phyloP scores from a whole-genome alignment of 2,113 vertebrate genomes.

The Ploceus nigricollis region DNA sequence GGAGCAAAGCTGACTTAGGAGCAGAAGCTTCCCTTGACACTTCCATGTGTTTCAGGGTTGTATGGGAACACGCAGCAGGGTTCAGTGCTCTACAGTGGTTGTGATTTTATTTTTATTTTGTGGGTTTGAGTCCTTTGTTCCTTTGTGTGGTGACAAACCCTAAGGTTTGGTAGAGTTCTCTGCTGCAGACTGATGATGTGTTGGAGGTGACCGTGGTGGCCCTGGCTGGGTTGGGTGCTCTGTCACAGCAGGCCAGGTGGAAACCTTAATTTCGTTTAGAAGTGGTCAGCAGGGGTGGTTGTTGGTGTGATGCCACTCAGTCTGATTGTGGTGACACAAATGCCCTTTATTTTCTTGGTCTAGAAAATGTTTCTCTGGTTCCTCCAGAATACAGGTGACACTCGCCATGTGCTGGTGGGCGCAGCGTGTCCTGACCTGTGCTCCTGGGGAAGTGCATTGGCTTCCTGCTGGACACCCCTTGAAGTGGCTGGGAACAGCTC shows the following conservation, averaged over 20 bases:
- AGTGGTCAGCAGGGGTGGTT: accelerated
- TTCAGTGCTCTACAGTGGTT: neutral
- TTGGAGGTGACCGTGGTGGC: neutral
- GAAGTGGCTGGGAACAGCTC: neutral
- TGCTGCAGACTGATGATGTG: accelerated
- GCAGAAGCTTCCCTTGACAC: neutral
- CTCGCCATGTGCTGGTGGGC: accelerated
- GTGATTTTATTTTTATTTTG: neutral
- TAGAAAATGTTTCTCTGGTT: neutral
- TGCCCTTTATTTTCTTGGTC: neutral
- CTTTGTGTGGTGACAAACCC: neutral
- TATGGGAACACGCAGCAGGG: accelerated
- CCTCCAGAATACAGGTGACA: accelerated
- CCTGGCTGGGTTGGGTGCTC: neutral
- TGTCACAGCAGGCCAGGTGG: neutral
- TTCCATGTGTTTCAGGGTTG: neutral
- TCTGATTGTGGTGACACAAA: neutral
- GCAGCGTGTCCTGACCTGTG: neutral
- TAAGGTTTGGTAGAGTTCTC: neutral
- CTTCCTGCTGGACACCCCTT: neutral
- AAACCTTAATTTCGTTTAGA: neutral
- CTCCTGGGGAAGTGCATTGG: accelerated
- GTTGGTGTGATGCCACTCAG: neutral
- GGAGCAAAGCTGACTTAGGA: conserved; percentile 23
- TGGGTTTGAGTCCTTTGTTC: neutral